Percentiles rank a stretch among this genome's conserved stretches.
Conservation (phyloP, 2,113 vertebrate species). For the Microcebus murinus region DNA sequence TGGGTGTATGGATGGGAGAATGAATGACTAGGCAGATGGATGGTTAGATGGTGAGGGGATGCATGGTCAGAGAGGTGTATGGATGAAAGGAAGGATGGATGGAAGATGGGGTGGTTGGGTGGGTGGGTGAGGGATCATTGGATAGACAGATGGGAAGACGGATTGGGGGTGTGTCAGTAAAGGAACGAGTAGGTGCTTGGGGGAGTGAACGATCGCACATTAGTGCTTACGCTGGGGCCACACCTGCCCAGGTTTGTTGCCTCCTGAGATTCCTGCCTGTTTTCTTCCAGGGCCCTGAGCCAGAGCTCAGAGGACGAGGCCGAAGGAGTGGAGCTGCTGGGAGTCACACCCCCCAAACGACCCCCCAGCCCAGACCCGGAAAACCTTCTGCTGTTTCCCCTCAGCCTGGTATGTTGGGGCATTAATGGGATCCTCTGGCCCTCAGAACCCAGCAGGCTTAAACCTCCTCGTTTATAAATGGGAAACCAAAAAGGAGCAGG, state of each 20-base stretch:
- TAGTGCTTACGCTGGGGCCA: not conserved
- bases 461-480: not conserved
- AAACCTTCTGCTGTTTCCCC: conserved; percentile 72
- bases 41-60: not conserved
- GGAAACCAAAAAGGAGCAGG: not conserved
- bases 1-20: not conserved
- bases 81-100: not conserved
- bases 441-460: not conserved
- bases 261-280: conserved; percentile 19
- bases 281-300: conserved; percentile 67
- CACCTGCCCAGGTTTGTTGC: not conserved
- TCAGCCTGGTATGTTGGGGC: conserved; percentile 76
- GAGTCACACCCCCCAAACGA: conserved; percentile 70
- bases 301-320: conserved; percentile 68
- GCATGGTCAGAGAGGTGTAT: fast-evolving
- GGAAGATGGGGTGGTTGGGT: too few species aligned
- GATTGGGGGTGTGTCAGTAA: not conserved
- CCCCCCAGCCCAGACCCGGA: conserved; percentile 49
- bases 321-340: conserved; percentile 63
- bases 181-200: not conserved
- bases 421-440: not conserved
- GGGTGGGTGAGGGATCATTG: too few species aligned
- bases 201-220: not conserved
- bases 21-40: not conserved
- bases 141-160: not conserved